Evolutionary conservation across 2,113 vertebrate species (phyloP).

Genomic region (Datnioides undecimradiatus): DNA sequence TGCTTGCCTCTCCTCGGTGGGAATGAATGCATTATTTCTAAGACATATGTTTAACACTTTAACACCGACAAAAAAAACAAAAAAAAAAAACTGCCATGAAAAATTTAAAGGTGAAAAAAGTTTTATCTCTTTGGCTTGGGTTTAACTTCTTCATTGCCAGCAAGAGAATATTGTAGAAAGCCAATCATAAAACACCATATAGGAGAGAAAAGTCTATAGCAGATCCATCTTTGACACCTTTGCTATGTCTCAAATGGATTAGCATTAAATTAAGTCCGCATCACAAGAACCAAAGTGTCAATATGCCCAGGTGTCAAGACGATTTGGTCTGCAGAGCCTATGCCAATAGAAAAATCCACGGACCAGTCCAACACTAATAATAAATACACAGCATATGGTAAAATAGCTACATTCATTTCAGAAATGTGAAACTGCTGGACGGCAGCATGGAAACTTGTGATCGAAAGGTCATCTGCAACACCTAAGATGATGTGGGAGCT

Average conservation of each 20-base stretch:
- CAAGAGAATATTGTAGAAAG: neutral
- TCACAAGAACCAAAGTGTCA: slow-evolving; percentile 8
- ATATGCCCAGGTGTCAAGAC: neutral
- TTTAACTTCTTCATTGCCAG: neutral
- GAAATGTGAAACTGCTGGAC: slow-evolving; percentile 48
- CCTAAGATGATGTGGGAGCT: neutral
- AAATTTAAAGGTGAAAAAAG: neutral
- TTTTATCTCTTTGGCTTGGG: neutral
- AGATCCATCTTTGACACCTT: slow-evolving; percentile 9
- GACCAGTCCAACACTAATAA: slow-evolving; percentile 17
- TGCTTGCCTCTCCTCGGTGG: slow-evolving; percentile 48
- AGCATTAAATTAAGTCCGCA: neutral
- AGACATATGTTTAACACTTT: slow-evolving; percentile 58
- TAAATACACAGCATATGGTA: slow-evolving; percentile 14
- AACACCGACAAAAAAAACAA: slow-evolving; percentile 27
- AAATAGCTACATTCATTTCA: slow-evolving; percentile 8
- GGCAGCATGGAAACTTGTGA: neutral
- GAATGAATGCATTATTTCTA: slow-evolving; percentile 46
- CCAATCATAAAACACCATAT: neutral
- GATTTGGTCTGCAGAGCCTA: slow-evolving; percentile 27
- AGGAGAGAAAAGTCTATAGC: neutral
- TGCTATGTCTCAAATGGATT: slow-evolving; percentile 11
- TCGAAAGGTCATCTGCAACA: slow-evolving; percentile 16
- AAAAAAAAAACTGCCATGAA: slow-evolving; percentile 38
- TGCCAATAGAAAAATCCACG: slow-evolving; percentile 4